These are phyloP conservation scores for Glaucidium brasilianum DNA, from an alignment of 2,113 vertebrate species.

Conservation along the genomic window DNA sequence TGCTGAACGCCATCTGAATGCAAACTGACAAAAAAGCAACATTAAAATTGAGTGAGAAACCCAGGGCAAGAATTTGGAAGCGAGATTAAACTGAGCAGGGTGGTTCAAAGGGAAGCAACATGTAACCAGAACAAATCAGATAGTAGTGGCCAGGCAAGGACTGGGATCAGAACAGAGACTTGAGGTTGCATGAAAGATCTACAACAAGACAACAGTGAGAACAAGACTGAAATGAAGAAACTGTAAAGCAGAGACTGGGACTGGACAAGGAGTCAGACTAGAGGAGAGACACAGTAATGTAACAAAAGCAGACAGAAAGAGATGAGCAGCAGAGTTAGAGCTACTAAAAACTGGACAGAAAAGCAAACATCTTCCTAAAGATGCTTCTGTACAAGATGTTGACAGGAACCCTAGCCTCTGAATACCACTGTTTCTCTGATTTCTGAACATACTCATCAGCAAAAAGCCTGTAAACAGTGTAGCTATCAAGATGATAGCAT, in stretches of 20 bases:
- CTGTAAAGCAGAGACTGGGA: background rate
- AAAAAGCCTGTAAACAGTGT: background rate
- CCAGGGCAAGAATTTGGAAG: background rate
- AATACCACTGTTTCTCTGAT: background rate
- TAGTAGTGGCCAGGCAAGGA: background rate
- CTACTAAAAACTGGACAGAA: background rate
- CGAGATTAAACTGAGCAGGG: background rate
- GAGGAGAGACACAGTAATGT: background rate
- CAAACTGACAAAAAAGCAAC: background rate
- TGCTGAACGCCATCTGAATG: background rate
- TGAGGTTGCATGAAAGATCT: background rate
- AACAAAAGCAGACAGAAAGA: background rate
- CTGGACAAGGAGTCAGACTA: background rate
- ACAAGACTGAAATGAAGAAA: background rate
- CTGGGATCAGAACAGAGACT: background rate
- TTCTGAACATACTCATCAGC: background rate
- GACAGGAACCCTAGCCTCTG: background rate
- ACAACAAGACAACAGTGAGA: background rate
- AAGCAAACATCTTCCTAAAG: background rate
- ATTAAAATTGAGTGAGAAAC: background rate
- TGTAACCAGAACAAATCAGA: background rate
- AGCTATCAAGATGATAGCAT: background rate
- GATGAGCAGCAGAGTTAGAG: background rate
- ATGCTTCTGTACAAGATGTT: background rate
- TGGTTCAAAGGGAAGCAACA: background rate